Evolutionary conservation across 2,797 vertebrate genomes (phyloP).

Genomic region (Enteromius anoplus): DNA sequence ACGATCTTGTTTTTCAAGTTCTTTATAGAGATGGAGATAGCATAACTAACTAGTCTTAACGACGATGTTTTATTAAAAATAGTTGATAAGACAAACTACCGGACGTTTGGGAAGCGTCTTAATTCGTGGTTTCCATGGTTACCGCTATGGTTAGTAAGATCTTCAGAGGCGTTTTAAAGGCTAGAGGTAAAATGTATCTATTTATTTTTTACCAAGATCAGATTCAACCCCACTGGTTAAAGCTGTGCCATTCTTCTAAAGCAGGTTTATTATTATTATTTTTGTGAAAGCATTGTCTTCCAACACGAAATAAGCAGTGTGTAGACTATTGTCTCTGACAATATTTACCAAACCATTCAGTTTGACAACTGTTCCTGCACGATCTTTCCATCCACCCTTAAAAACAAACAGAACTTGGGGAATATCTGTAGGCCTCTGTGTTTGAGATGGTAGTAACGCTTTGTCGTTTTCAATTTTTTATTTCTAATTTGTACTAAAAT

Average conservation of each 20-base stretch:
- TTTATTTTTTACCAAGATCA: neutral
- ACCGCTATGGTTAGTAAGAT: neutral
- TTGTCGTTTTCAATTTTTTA: neutral
- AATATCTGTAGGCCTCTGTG: neutral
- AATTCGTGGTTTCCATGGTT: constrained; percentile 38
- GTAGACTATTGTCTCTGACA: neutral
- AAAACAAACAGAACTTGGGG: neutral
- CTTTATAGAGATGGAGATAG: neutral
- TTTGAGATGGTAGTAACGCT: neutral
- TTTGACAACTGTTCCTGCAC: neutral
- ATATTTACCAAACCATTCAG: constrained; percentile 28
- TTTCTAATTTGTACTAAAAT: neutral
- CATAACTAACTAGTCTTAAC: neutral
- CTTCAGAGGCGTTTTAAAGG: neutral
- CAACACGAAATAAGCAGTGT: neutral
- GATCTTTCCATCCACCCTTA: neutral
- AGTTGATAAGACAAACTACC: neutral
- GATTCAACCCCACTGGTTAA: neutral
- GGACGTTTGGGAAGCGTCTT: neutral
- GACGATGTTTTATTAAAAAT: neutral
- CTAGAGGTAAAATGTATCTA: neutral
- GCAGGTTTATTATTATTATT: too few relatives aligned
- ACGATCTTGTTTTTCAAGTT: constrained; percentile 42
- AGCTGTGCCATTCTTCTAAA: neutral
- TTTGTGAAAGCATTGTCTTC: neutral